Conservation (phyloP, 2,113 vertebrate genomes). For the Lycaon pictus region DNA sequence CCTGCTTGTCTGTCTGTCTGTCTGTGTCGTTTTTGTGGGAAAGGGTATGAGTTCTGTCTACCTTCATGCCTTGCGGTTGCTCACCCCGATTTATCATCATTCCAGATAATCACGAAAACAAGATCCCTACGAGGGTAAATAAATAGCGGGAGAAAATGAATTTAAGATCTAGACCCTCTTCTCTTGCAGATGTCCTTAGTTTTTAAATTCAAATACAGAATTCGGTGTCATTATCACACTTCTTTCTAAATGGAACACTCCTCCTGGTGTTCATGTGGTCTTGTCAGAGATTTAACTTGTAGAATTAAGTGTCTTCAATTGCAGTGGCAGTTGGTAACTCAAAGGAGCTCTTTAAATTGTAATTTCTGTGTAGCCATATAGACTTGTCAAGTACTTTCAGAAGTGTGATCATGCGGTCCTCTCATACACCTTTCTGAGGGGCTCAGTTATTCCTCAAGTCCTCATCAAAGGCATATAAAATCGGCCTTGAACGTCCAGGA, state of each 20-base stretch:
- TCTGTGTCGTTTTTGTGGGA: neutral
- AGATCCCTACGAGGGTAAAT: neutral
- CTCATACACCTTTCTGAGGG: conserved; percentile 60
- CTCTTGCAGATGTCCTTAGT: conserved; percentile 5
- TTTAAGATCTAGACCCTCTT: neutral
- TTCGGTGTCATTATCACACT: neutral
- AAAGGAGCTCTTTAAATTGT: conserved; percentile 58
- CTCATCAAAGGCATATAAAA: conserved; percentile 16
- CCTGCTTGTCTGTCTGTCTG: neutral
- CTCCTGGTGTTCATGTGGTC: neutral
- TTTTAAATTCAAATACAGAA: conserved; percentile 47
- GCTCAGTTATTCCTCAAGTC: conserved; percentile 41
- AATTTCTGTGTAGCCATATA: conserved; percentile 47
- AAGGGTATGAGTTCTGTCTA: neutral
- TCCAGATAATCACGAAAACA: neutral
- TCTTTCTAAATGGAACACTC: conserved; percentile 25
- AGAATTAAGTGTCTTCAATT: conserved; percentile 54
- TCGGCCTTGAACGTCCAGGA: conserved; percentile 54
- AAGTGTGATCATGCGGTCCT: conserved; percentile 49
- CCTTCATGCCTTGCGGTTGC: neutral
- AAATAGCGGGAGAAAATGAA: conserved; percentile 42
- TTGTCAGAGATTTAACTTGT: conserved; percentile 55
- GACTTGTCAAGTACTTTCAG: conserved; percentile 49
- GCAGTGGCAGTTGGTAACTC: neutral
- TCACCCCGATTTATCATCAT: conserved; percentile 48